phyloP scores from a whole-genome alignment of 2,113 vertebrate genomes.

The Ciconia boyciana region DNA sequence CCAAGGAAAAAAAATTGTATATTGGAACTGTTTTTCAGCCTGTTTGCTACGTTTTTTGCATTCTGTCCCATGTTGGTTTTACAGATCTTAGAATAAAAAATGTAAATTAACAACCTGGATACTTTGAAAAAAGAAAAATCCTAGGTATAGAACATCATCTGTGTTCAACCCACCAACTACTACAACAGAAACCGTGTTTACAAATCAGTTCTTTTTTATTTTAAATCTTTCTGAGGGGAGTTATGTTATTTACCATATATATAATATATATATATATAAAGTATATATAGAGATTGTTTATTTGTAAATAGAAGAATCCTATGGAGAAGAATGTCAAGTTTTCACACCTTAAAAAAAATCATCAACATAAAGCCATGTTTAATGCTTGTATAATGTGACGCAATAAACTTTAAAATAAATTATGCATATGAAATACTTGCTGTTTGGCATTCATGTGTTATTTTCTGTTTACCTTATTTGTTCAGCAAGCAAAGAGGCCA shows the following conservation, averaged over 20 bases:
- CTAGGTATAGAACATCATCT: slow-evolving; percentile 47
- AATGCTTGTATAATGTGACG: slow-evolving; percentile 80
- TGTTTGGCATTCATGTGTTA: slow-evolving; percentile 24
- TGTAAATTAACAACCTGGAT: slow-evolving; percentile 52
- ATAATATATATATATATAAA: slow-evolving; percentile 68
- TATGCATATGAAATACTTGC: slow-evolving; percentile 71
- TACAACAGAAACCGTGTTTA: slow-evolving; percentile 75
- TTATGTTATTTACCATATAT: slow-evolving; percentile 70
- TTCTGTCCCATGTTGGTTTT: slow-evolving; percentile 72
- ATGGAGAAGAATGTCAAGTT: slow-evolving; percentile 74
- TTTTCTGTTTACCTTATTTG: slow-evolving; percentile 22
- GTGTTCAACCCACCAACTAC: slow-evolving; percentile 48
- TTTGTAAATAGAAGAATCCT: slow-evolving; percentile 79
- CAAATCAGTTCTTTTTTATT: slow-evolving; percentile 71
- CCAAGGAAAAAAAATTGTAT: slow-evolving; percentile 54
- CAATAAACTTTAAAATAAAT: slow-evolving; percentile 83
- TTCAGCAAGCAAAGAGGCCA: not conserved
- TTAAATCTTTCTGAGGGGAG: slow-evolving; percentile 72
- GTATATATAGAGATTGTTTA: slow-evolving; percentile 75
- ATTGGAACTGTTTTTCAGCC: slow-evolving; percentile 75
- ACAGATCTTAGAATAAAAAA: slow-evolving; percentile 66
- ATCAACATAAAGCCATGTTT: slow-evolving; percentile 79
- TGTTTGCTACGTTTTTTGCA: slow-evolving; percentile 79
- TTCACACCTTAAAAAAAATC: slow-evolving; percentile 70
- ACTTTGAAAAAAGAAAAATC: slow-evolving; percentile 56